These are phyloP conservation scores for Octodonta nipae DNA, from an alignment of 2,888 invertebrate genomes.

Conservation along the genomic window DNA sequence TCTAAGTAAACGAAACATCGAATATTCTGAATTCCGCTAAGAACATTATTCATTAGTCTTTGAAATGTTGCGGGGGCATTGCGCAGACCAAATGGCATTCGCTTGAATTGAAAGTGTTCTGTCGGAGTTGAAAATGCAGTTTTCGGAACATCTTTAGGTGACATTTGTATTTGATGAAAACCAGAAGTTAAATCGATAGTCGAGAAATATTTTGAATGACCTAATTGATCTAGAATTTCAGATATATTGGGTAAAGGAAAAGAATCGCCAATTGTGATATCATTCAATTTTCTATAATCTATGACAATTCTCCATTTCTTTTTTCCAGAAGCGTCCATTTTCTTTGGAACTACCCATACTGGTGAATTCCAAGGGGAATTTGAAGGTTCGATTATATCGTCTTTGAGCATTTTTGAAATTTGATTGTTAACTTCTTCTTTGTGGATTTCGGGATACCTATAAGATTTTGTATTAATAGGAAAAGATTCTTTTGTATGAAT, in stretches of 20 bases:
- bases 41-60: constrained; percentile 14
- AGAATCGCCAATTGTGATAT: constrained; percentile 8
- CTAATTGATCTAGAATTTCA: constrained; percentile 10
- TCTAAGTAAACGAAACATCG: constrained; percentile 28
- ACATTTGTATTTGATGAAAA: constrained; percentile 12
- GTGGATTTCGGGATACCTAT: constrained; percentile 21
- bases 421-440: constrained; percentile 22
- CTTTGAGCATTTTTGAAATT: constrained; percentile 17
- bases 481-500: constrained; percentile 14
- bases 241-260: constrained; percentile 7
- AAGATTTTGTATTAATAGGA: constrained; percentile 17
- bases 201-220: constrained; percentile 10
- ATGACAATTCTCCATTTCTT: constrained; percentile 7
- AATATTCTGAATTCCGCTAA: constrained; percentile 19
- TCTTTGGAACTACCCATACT: constrained; percentile 15
- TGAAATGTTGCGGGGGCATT: constrained; percentile 12
- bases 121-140: constrained; percentile 9
- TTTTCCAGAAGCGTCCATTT: constrained; percentile 4
- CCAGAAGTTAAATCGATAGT: constrained; percentile 9
- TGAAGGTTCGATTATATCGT: constrained; percentile 19
- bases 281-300: constrained; percentile 7
- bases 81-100: constrained; percentile 10
- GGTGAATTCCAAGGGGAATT: constrained; percentile 18
- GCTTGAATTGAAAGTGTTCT: constrained; percentile 8
- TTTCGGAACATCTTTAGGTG: constrained; percentile 7